Evolutionary conservation across 2,888 invertebrate genomes (phyloP).

Genomic region (Eustalomyia histrio): DNA sequence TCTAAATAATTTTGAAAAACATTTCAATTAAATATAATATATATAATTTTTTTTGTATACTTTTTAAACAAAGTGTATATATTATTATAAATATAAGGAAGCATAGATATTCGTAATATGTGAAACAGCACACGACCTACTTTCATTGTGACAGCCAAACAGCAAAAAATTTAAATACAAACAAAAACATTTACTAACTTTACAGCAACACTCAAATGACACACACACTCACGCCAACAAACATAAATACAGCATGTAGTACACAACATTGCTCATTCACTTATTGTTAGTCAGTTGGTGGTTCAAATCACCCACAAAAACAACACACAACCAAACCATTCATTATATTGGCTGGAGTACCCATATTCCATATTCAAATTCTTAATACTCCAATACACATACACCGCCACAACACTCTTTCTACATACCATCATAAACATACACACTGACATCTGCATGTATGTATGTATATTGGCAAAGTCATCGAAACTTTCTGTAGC

Average conservation of each 20-base stretch:
- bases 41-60: background rate
- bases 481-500: background rate
- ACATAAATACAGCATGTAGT: constrained; percentile 8
- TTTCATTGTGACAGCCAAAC: constrained; percentile 61
- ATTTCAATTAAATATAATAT: too few relatives aligned
- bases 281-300: constrained; percentile 20
- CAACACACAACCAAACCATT: background rate
- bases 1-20: too few relatives aligned
- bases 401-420: background rate
- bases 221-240: constrained; percentile 19
- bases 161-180: constrained; percentile 46
- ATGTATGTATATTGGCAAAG: background rate
- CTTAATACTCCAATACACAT: constrained; percentile 37
- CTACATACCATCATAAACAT: background rate
- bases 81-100: constrained; percentile 40
- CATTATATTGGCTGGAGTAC: constrained; percentile 23
- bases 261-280: background rate
- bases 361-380: constrained; percentile 59
- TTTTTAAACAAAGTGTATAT: background rate
- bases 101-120: constrained; percentile 59
- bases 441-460: too few relatives aligned
- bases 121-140: constrained; percentile 65
- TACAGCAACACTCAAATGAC: background rate
- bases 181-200: constrained; percentile 37
- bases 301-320: constrained; percentile 62